Evolutionary conservation across 2,888 invertebrate species (phyloP), one percentile per base, ranked within the genome.

Genomic region (Harpagoxenus sublaevis): DNA sequence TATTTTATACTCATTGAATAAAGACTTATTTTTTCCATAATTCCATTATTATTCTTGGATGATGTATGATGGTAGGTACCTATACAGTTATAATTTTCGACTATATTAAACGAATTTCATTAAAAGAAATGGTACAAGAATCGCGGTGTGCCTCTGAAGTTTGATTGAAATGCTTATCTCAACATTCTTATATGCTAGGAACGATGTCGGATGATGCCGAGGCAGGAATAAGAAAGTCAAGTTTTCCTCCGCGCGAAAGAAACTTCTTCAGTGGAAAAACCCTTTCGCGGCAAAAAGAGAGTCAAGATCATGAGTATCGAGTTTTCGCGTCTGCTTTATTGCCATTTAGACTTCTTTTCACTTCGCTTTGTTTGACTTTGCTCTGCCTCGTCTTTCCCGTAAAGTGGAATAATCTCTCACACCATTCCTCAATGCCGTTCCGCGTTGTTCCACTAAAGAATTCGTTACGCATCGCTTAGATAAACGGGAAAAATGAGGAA

Each of bases 311-410:
- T 89, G 86, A 73, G 86, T 87, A 77, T 87, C 86, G 87, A 86
- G 85, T 84, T 84, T 86, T 84, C 84, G 82, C 82, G 84, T 86
- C 86, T 87, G 84, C 55, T 86, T 86, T 87, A 86, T 89, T 84
- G 89, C 89, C 86, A 86, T 87, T 87, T 87, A 86, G 83, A 88
- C 84, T 87, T 89, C 86, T 84, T 87, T 82, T 85, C 85, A 28
- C 83, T 84, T 84, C 71, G 79, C 55, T 65, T 68, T 70, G 85
- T 83, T 83, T 83, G 65, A 68, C 70, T 62, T 85, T 42, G 55
- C 62, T 48, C 62, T 48, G 48, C 73, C 74, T 70, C 66, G 63
- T 66, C 65, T 65, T 35, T 51, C 42, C 28, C 70, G 39, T 65
- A 70, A 60, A 70, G 79, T 70, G 35, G 42, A 70, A 60, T 79